These are phyloP conservation scores for Dendronephthya gigantea DNA, from an alignment of 64 coral and sea anemone species.

Conservation along the genomic window DNA sequence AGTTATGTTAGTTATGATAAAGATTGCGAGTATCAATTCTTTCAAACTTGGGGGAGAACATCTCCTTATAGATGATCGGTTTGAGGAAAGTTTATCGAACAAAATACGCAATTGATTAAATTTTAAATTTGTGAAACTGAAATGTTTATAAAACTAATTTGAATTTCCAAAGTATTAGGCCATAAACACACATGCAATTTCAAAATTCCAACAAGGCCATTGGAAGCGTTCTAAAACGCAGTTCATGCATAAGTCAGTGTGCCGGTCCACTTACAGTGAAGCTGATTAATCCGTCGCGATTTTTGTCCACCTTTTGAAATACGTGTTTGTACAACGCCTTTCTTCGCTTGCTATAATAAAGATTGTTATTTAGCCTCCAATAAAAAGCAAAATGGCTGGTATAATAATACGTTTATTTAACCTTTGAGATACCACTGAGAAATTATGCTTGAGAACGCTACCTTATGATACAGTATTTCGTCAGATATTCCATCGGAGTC, in stretches of 20 bases:
- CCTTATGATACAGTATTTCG: conserved; percentile 35
- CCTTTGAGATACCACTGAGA: neutral
- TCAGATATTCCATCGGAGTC: conserved; percentile 33
- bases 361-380: neutral
- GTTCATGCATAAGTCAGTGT: no score
- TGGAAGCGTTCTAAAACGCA: no score
- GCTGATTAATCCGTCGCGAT: conserved; percentile 73
- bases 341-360: conserved; percentile 59
- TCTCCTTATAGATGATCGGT: no score
- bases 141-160: neutral
- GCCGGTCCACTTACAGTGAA: conserved; percentile 77
- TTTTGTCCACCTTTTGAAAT: conserved; percentile 83
- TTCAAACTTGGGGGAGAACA: no score
- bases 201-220: neutral
- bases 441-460: neutral
- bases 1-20: no score
- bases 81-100: no score
- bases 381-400: neutral
- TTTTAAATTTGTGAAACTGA: no score
- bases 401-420: neutral
- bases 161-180: neutral
- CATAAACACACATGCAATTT: neutral
- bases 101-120: no score
- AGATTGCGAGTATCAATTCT: no score
- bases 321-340: conserved; percentile 79